Base-by-base conservation (phyloP, 2,888 invertebrate species). In the Saturnia japonica region DNA sequence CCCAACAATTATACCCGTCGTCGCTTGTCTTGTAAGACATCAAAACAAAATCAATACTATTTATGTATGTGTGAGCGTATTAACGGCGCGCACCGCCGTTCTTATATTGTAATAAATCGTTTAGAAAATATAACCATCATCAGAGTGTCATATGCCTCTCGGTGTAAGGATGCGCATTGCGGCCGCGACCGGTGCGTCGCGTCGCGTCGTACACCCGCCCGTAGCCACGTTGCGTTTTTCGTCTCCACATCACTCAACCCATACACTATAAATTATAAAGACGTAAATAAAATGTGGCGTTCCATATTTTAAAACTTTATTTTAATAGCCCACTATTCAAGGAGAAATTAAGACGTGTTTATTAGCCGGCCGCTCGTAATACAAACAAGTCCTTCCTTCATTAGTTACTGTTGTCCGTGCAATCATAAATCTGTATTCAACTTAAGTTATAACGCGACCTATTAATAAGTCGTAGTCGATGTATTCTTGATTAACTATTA, bases 61-160 rank as follows among this genome's bases (percentile, higher is more conserved):
- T 93, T 94, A 93, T 93, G 93, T 81, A 90, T 89, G 88, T 89
- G 89, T 87, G 85, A 90, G 89, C 79, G 87, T 90, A 92, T 91
- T 90, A 93, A 92, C 88, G 87, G 89, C 88, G 88, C 83, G 85
- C 86, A 86, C 85, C 80, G 87, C 83, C 77, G 83, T 91, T 93
- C 93, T 93, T 93, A 91, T 93, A 92, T 90, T 88, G 90, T 85
- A 89, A 93, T 94, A 94, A 94, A 94, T 94, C 90, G 94, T 92
- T 90, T 93, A 91, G 91, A 91, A 92, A 91, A 93, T 94, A 94
- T 94, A 94, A 91, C 91, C 82, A 85, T 94, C 93, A 91, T 81
- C 93, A 84, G 87, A 85, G 82, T 90, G 93, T 94, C 94, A 94
- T 94, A 92, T 84, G 85, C 86, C 80, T 84, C 87, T 86, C 85